Evolutionary conservation across 2,797 vertebrate genomes (phyloP), one percentile per base, ranked within the genome.

Genomic region (Cossypha dichroa): DNA sequence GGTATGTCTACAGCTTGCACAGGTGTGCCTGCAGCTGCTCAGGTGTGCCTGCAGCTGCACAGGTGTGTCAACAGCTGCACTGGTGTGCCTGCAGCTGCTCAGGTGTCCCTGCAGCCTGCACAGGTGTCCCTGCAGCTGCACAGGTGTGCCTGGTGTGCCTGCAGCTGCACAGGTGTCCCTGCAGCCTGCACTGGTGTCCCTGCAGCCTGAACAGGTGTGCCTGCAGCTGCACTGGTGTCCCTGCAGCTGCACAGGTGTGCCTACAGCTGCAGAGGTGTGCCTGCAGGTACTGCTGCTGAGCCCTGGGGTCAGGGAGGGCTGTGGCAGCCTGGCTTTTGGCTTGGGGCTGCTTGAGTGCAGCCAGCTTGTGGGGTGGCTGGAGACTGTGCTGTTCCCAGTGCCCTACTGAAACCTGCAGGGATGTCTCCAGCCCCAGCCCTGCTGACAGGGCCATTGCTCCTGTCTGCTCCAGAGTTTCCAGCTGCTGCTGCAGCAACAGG

Each of bases 331-430:
- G 55, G 15, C 34, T 82, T 77, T 55, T 43, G 70, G 14, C 40
- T 34, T 2, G 1, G 17, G 40, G 23, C 84, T 55, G n/a, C n/a
- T 14, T 0, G 2, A 66, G 60, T 18, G 28, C 64, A 62, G 76
- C 20, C 7, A 1, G 0, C 21, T 45, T 31, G n/a, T 5, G 2
- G 45, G 38, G 11, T 38, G 46, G 26, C 62, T 67, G 23, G 58
- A 73, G 55, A 41, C 29, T 72, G 36, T 25, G 52, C 75, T 55
- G 46, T 29, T 43, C 40, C 51, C 45, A 5, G 43, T 6, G 10
- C 41, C 17, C 23, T 6, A 0, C 40, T 43, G 56, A 43, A 79
- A 40, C 20, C 19, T 7, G 0, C 0, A 29, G 38, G 31, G 12
- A 26, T 67, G 10, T 33, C 28, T 46, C 48, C 34, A 77, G 1